Evolutionary conservation across 2,888 invertebrate genomes (phyloP).

Genomic region (Mesorhabditis spiculigera): DNA sequence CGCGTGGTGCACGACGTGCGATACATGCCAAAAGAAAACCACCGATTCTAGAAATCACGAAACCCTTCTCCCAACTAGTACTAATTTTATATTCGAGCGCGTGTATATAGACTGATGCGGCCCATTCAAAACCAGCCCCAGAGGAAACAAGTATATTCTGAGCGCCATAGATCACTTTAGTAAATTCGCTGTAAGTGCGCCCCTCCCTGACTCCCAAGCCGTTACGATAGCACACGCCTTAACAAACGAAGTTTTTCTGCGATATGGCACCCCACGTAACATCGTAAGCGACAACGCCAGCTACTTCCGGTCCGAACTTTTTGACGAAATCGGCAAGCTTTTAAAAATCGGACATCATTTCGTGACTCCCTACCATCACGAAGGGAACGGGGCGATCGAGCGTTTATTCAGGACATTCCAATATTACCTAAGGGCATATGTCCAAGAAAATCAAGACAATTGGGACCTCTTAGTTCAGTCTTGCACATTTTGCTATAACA

Average conservation of each 20-base stretch:
- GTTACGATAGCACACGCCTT: constrained; percentile 49
- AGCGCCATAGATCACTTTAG: constrained; percentile 16
- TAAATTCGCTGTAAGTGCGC: constrained; percentile 36
- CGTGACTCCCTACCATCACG: constrained; percentile 27
- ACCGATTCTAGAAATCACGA: constrained; percentile 11
- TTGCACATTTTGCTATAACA: constrained; percentile 23
- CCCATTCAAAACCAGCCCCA: constrained; percentile 10
- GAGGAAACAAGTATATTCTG: constrained; percentile 18
- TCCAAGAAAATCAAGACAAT: constrained; percentile 13
- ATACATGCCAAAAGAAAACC: constrained; percentile 22
- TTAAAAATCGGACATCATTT: constrained; percentile 20
- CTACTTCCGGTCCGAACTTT: constrained; percentile 24
- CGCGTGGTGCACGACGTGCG: constrained; percentile 12
- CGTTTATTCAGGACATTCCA: constrained; percentile 25
- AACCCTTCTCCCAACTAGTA: constrained; percentile 10
- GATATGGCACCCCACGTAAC: constrained; percentile 30
- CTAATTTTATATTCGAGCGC: constrained; percentile 11
- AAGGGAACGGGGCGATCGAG: constrained; percentile 44
- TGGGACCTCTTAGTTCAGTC: constrained; percentile 17
- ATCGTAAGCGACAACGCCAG: constrained; percentile 45
- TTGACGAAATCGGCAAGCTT: constrained; percentile 21
- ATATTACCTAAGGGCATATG: constrained; percentile 16
- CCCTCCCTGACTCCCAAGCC: constrained; percentile 53
- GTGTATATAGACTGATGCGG: constrained; percentile 23
- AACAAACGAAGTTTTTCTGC: constrained; percentile 23